A percentile compares a stretch with the other conserved stretches of the same genome.
Evolutionary conservation across 1,140 invertebrate genomes (phyloP).

Genomic region (Orchestia grillus): DNA sequence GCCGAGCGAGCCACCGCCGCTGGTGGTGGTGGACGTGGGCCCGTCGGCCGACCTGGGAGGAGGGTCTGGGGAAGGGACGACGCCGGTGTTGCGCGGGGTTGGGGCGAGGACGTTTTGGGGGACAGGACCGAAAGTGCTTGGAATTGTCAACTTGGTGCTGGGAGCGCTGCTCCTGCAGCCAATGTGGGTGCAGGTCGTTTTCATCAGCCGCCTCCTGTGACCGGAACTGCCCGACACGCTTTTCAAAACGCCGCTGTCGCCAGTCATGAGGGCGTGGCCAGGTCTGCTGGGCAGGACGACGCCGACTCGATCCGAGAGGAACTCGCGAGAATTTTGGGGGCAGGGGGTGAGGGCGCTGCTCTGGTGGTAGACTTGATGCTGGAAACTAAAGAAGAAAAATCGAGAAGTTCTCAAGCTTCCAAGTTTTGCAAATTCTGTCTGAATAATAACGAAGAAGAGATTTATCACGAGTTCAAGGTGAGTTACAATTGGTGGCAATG

Average conservation of each 20-base stretch:
- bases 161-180: background rate
- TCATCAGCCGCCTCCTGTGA: background rate
- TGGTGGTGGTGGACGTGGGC: no score
- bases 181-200: background rate
- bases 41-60: no score
- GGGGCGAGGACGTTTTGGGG: no score
- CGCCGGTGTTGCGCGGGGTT: no score
- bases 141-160: background rate
- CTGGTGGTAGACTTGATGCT: background rate
- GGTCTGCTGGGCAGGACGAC: background rate
- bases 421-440: background rate
- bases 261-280: background rate
- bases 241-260: background rate
- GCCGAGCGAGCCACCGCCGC: no score
- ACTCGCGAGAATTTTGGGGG: background rate
- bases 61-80: no score
- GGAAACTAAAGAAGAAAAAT: background rate
- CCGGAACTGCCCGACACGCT: background rate
- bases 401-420: background rate
- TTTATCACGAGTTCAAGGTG: conserved; percentile 6
- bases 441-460: background rate
- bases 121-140: background rate
- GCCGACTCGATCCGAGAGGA: background rate
- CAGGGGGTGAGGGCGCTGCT: background rate
- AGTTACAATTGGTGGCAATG: background rate